These are phyloP conservation scores for Cephus rjabovi DNA, from an alignment of 2,888 invertebrate species.

Conservation along the genomic window DNA sequence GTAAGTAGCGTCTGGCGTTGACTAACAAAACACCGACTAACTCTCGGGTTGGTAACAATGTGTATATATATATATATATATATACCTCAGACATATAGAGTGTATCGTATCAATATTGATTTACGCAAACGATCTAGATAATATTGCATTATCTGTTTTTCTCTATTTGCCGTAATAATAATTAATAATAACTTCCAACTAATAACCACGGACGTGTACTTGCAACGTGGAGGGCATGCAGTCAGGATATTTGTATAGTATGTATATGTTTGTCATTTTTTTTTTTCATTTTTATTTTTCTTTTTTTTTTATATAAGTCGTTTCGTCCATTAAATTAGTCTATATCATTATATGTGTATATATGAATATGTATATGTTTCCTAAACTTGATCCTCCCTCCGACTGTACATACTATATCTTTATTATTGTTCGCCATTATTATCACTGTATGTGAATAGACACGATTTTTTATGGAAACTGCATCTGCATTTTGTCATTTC, in stretches of 20 bases:
- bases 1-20: constrained; percentile 59
- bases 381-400: constrained; percentile 15
- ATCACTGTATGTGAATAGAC: constrained; percentile 55
- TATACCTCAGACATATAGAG: too few relatives aligned
- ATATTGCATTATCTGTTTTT: too few relatives aligned
- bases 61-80: too few relatives aligned
- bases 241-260: constrained; percentile 47
- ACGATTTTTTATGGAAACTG: constrained; percentile 51
- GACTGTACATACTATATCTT: constrained; percentile 27
- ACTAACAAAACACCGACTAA: constrained; percentile 53
- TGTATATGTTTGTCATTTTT: constrained; percentile 36
- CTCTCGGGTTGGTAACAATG: constrained; percentile 29
- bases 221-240: constrained; percentile 59
- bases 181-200: constrained; percentile 48
- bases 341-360: constrained; percentile 32
- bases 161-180: constrained; percentile 9
- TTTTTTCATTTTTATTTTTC: constrained; percentile 10
- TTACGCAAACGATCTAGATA: too few relatives aligned
- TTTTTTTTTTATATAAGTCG: constrained; percentile 26
- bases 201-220: constrained; percentile 54
- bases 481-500: constrained; percentile 56
- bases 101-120: too few relatives aligned
- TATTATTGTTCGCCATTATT: constrained; percentile 19
- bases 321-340: constrained; percentile 21
- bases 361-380: constrained; percentile 44